phyloP scores from a whole-genome alignment of 2,888 invertebrate species.

The Bedellia somnulentella region DNA sequence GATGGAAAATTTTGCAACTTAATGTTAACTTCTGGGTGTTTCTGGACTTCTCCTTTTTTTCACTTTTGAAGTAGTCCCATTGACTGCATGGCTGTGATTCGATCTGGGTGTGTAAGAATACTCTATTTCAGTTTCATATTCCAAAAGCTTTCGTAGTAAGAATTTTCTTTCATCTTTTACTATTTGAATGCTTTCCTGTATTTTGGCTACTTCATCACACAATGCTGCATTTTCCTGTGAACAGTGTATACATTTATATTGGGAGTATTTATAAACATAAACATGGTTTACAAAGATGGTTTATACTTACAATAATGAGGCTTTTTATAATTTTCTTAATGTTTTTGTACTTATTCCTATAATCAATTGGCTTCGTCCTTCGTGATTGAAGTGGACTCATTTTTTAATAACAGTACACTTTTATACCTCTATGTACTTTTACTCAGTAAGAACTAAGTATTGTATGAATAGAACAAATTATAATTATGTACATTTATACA shows the following conservation, averaged over 20 bases:
- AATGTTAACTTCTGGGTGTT: not conserved
- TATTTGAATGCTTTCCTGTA: slow-evolving; percentile 78
- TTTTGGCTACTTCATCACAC: slow-evolving; percentile 85
- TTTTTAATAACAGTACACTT: too few relatives aligned
- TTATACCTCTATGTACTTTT: too few relatives aligned
- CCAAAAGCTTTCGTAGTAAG: slow-evolving; percentile 74
- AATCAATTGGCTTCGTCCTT: too few relatives aligned
- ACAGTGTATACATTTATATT: not conserved
- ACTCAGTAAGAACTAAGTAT: too few relatives aligned
- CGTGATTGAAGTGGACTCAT: too few relatives aligned
- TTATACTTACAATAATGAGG: slow-evolving; percentile 65
- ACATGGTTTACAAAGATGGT: not conserved
- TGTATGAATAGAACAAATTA: too few relatives aligned
- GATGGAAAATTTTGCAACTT: too few relatives aligned
- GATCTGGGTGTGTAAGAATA: too few relatives aligned
- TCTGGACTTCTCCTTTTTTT: slow-evolving; percentile 27
- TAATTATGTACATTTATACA: too few relatives aligned
- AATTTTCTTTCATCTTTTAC: slow-evolving; percentile 84
- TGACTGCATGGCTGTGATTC: too few relatives aligned
- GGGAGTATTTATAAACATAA: not conserved
- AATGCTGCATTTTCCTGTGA: slow-evolving; percentile 79
- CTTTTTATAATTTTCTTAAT: slow-evolving; percentile 66
- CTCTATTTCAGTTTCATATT: slow-evolving; percentile 62
- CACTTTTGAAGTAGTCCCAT: slow-evolving; percentile 30
- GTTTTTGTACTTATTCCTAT: slow-evolving; percentile 64